Conservation (phyloP, 2,797 vertebrate species). For the Emys orbicularis region DNA sequence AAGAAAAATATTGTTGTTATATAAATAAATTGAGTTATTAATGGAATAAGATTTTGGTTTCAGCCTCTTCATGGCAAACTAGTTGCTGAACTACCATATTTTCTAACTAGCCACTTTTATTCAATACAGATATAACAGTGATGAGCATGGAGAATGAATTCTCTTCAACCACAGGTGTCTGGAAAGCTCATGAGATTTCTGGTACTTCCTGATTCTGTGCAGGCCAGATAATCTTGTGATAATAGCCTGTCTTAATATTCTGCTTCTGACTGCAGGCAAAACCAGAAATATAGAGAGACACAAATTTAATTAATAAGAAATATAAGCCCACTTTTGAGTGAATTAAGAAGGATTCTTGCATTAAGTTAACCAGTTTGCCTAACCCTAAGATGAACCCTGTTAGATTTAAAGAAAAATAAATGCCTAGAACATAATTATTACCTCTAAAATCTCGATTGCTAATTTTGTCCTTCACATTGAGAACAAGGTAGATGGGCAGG, state of each 20-base stretch:
- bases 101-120: not conserved
- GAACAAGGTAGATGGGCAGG: slow-evolving; percentile 85
- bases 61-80: not conserved
- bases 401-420: not conserved
- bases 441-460: slow-evolving; percentile 86
- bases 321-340: not conserved
- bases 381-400: not conserved
- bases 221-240: not conserved
- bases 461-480: slow-evolving; percentile 85
- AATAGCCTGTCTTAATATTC: not conserved
- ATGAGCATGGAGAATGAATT: not conserved
- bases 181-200: not conserved
- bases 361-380: not conserved
- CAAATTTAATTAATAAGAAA: not conserved
- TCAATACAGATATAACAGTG: not conserved
- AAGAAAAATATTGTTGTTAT: not conserved
- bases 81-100: not conserved
- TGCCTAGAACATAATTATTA: slow-evolving; percentile 61
- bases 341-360: not conserved
- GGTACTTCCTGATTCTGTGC: not conserved
- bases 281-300: not conserved
- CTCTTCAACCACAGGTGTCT: not conserved
- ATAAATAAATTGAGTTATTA: not conserved
- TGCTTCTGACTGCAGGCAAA: not conserved
- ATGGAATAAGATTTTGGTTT: not conserved